These are phyloP conservation scores for Smittia sp. DNA, from an alignment of 2,888 invertebrate genomes.

Conservation along the genomic window DNA sequence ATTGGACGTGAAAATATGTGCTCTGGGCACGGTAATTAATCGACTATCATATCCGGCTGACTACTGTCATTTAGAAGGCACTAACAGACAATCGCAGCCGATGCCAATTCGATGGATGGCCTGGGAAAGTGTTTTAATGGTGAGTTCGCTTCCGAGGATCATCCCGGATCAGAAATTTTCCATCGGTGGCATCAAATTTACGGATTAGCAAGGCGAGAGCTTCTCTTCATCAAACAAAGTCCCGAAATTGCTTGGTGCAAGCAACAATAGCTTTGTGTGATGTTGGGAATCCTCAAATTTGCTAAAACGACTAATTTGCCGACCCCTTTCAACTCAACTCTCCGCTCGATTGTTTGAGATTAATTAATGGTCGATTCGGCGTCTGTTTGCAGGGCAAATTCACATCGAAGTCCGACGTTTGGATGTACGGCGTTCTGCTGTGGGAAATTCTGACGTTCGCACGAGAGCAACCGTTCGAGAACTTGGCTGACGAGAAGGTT, in stretches of 20 bases:
- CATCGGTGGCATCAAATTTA: no score
- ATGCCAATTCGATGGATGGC: constrained; percentile 86
- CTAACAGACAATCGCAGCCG: constrained; percentile 57
- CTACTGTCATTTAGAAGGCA: constrained; percentile 74
- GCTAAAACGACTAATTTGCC: no score
- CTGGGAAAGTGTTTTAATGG: constrained; percentile 77
- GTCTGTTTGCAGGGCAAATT: constrained; percentile 67
- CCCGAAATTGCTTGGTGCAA: not conserved
- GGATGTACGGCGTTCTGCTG: constrained; percentile 83
- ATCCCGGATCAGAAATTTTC: not conserved
- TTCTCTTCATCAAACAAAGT: not conserved
- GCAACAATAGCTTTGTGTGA: not conserved
- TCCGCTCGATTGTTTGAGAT: no score
- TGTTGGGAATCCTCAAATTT: not conserved
- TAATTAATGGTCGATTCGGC: constrained; percentile 41
- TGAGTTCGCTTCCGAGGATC: constrained; percentile 51
- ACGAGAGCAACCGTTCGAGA: constrained; percentile 76
- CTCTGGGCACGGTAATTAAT: constrained; percentile 67
- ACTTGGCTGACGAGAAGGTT: constrained; percentile 74
- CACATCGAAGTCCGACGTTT: constrained; percentile 80
- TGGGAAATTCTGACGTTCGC: constrained; percentile 86
- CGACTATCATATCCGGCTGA: constrained; percentile 69
- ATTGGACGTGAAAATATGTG: constrained; percentile 70
- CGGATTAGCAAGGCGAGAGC: no score
- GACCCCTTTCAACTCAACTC: no score